Base-by-base conservation (phyloP, 2,797 vertebrate species). In the Epinephelus coioides region DNA sequence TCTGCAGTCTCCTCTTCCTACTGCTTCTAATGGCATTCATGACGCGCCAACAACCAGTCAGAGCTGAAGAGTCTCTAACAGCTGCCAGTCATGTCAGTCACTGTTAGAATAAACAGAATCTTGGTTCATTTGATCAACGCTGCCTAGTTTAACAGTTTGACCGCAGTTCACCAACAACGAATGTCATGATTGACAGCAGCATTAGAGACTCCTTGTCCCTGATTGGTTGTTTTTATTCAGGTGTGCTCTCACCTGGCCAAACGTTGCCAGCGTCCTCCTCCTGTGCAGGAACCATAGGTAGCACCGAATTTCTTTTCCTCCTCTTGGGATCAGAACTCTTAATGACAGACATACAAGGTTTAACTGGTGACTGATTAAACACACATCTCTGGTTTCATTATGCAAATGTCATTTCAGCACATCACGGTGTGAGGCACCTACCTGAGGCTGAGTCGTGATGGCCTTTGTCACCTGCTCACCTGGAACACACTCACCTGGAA, bases 401-500 rank as follows among this genome's bases (percentile, higher is more conserved):
- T 53, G 21, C 2, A 63, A 7, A 30, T 54, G 15, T 23, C 1
- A n/a, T 50, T 23, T 55, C 13, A 61, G 40, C 38, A 44, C 13
- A 15, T 47, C 40, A 8, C 1, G 15, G 12, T 44, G 57, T 51
- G 62, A 63, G n/a, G 10, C n/a, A 10, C 6, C 0, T 84, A 89
- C 62, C 51, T 60, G 53, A 17, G 54, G 34, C 30, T 46, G 53
- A 63, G 62, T 0, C 12, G 34, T 11, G 49, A 60, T 1, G 2
- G 47, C 14, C 12, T 47, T 23, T 13, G 75, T 54, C 18, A 68
- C 50, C 57, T 78, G 78, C 59, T 95, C 93, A 73, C 91, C 94
- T 47, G 96, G 95, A 62, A 92, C 46, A 81, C 91, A 91, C 9
- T 79, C 74, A 66, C 73, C 90, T 93, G 69, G 2, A 21, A 40